Evolutionary conservation across 1,140 invertebrate species (phyloP), one percentile per base, ranked within the genome.

Genomic region (Marisa cornuarietis): DNA sequence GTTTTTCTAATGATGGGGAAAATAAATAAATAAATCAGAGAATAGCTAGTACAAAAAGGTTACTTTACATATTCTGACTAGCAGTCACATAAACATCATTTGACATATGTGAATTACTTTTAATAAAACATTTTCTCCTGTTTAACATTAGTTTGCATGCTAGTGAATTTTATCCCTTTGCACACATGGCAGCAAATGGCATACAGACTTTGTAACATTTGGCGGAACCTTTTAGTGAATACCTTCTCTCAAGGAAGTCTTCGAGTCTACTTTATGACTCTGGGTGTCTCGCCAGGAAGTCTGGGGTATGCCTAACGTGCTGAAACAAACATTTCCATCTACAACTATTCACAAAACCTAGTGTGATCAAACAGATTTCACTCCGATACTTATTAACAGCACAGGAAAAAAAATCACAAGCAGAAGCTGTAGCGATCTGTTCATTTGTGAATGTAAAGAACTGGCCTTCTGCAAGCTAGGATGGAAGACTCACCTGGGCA

Each of bases 401-500:
- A 42, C 31, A 42, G 6, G 6, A 42, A 1, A 42, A 42, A 42
- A 2, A 42, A 2, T 42, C 31, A 42, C 6, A 6, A 42, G 31
- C 31, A 42, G 31, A 42, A 42, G 31, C 31, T 42, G 31, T 42
- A 42, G 31, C 31, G 31, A 42, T 42, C 31, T 42, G 31, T 42
- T 42, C 31, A 42, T 42, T 42, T 42, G 31, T 0, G 31, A 42
- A 42, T 42, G 31, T 42, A 42, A 54, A 18, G 18, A 79, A 24
- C 51, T 71, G 42, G 10, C 7, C 62, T 78, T 26, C 7, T 18
- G 16, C 49, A 31, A 51, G 31, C 18, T 72, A n/a, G 26, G 24
- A 79, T 0, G 20, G 9, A 61, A 74, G 22, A 58, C 58, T 49
- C 65, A 87, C 85, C 84, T 85, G 24, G 86, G 86, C 62, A 83